Evolutionary conservation across 2,797 vertebrate species (phyloP).

Genomic region (Sylvia borin): DNA sequence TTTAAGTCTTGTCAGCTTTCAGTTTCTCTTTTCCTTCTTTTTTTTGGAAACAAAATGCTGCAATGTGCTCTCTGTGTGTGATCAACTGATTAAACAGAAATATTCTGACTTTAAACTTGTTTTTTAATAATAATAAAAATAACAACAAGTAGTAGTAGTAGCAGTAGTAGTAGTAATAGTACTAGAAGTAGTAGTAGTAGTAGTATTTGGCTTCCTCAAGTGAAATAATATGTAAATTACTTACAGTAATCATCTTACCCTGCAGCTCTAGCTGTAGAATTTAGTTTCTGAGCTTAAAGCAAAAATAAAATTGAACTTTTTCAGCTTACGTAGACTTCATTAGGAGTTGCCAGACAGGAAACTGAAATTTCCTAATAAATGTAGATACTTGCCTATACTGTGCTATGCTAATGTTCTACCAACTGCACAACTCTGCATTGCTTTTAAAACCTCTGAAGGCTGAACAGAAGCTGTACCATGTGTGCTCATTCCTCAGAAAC

Average conservation of each 20-base stretch:
- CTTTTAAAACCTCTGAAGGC: not conserved
- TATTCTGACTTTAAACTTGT: not conserved
- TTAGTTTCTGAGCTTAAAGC: constrained; percentile 2
- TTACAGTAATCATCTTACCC: not conserved
- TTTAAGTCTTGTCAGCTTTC: constrained; percentile 4
- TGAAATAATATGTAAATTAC: constrained; percentile 6
- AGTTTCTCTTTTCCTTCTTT: not conserved
- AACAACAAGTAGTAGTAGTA: not conserved
- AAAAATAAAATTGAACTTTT: not conserved
- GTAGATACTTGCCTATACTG: not conserved
- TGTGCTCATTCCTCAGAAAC: not conserved
- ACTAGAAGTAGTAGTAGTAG: not conserved
- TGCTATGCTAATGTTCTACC: not conserved
- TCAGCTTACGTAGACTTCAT: not conserved
- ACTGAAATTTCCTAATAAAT: not conserved
- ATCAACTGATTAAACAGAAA: not conserved
- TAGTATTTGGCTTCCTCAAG: not conserved
- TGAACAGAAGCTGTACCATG: not conserved
- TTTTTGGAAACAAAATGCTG: not conserved
- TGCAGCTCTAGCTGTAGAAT: not conserved
- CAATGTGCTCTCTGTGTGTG: not conserved
- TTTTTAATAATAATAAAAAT: not conserved
- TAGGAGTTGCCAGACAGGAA: not conserved
- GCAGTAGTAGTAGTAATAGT: no score
- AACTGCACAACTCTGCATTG: not conserved